Base-by-base conservation (phyloP, 2,797 vertebrate genomes). In the Choloepus didactylus region DNA sequence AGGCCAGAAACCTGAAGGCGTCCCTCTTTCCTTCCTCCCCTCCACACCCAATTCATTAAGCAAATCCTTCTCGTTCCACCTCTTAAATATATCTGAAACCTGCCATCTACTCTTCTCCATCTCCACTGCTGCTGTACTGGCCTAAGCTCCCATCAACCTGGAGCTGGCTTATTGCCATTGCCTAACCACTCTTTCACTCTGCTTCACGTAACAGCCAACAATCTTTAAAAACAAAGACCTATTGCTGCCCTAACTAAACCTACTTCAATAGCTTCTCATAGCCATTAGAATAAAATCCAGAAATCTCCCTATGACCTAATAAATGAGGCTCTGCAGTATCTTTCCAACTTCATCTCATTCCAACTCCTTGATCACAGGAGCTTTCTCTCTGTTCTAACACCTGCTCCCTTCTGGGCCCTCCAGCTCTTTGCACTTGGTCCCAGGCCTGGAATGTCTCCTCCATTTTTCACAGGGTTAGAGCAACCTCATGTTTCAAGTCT, bases 401-500 rank as follows among this genome's bases (percentile, higher is more conserved):
- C 8, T 35, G 31, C 0, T 15, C 19, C 49, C 29, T 35, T 60
- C 29, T 6, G n/a, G 23, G 72, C 51, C n/a, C 31, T 81, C 51
- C 81, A 56, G 31, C 25, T 80, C 85, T 92, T 25, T 67, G 44
- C n/a, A 60, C 46, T 29, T 54, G 67, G n/a, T 31, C 6, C 69
- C 5, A n/a, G 56, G 73, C 76, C 83, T 56, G 10, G 44, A 62
- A 46, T 9, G 16, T 35, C 31, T 75, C 29, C 27, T 29, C 72
- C 49, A 85, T 38, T 91, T 86, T 73, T 64, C 79, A 62, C 38
- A 27, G 0, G 76, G 51, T 31, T 54, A 75, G 60, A 31, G 87
- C 41, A 77, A 91, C 84, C 56, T 91, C 29, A 12, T 12, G 27
- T 51, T 89, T 72, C 90, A 91, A 49, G 60, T 81, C 66, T 93